Conservation (phyloP, 2,113 vertebrate genomes). For the Entelurus aequoreus region DNA sequence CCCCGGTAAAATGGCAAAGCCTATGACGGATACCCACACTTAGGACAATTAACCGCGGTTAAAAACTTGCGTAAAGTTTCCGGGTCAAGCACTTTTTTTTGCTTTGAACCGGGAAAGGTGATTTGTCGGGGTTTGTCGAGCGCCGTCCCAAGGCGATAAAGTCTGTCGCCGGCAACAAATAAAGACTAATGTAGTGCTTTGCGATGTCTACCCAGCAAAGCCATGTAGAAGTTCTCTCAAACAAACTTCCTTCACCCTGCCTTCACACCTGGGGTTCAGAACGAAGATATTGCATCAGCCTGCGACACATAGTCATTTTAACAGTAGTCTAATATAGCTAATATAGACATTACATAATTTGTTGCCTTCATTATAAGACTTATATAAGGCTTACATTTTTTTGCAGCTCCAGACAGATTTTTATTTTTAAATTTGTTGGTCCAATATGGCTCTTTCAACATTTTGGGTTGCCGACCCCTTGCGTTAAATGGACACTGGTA, state of each 20-base stretch:
- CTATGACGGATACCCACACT: slow-evolving; percentile 73
- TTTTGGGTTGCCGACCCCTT: too few species aligned
- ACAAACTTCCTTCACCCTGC: slow-evolving; percentile 4
- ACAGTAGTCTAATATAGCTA: too few species aligned
- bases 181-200: slow-evolving; percentile 60
- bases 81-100: slow-evolving; percentile 34
- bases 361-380: too few species aligned
- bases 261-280: too few species aligned
- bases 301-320: too few species aligned
- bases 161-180: slow-evolving; percentile 60
- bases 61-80: slow-evolving; percentile 66
- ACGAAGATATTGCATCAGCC: too few species aligned
- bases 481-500: too few species aligned
- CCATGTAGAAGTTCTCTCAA: slow-evolving; percentile 42
- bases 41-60: slow-evolving; percentile 67
- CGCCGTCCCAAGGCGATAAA: slow-evolving; percentile 59
- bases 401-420: too few species aligned
- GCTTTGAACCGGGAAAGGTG: slow-evolving; percentile 26
- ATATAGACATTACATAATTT: too few species aligned
- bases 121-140: slow-evolving; percentile 68
- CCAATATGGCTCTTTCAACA: too few species aligned
- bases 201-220: slow-evolving; percentile 58
- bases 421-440: too few species aligned
- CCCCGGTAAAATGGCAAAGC: slow-evolving; percentile 68
- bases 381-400: too few species aligned